These are phyloP conservation scores for Phaethornis superciliosus DNA, from an alignment of 2,113 vertebrate species.

Conservation along the genomic window DNA sequence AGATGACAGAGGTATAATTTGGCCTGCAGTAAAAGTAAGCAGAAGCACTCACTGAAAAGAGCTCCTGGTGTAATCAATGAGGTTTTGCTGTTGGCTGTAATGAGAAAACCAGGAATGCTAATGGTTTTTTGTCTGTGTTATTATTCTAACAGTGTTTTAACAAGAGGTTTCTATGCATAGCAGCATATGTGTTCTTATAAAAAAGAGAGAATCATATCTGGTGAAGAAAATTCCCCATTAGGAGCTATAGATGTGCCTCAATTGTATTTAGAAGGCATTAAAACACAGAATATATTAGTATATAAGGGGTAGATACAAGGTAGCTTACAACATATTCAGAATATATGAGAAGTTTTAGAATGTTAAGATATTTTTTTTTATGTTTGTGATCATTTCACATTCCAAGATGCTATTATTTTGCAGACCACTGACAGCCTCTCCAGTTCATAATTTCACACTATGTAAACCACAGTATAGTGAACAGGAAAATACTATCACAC, in stretches of 20 bases:
- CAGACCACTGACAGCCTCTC: not conserved
- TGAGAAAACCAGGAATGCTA: not conserved
- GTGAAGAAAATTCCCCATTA: not conserved
- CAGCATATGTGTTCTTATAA: not conserved
- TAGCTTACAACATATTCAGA: not conserved
- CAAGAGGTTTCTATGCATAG: not conserved
- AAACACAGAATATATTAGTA: not conserved
- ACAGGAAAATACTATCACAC: not conserved
- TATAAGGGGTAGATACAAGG: not conserved
- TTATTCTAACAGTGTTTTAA: not conserved
- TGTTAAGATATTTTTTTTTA: not conserved
- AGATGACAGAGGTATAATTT: constrained; percentile 53
- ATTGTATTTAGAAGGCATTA: not conserved
- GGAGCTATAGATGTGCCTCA: not conserved
- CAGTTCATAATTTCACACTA: not conserved
- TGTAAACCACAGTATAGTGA: not conserved
- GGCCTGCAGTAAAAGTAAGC: constrained; percentile 32
- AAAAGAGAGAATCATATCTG: not conserved
- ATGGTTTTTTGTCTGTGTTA: not conserved
- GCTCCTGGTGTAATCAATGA: constrained; percentile 1
- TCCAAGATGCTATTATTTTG: not conserved
- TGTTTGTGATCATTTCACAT: not conserved
- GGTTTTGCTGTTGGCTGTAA: not conserved
- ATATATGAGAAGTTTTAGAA: not conserved
- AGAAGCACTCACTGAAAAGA: not conserved